Base-by-base conservation (phyloP, 2,888 invertebrate genomes). In the Nomada fucata region DNA sequence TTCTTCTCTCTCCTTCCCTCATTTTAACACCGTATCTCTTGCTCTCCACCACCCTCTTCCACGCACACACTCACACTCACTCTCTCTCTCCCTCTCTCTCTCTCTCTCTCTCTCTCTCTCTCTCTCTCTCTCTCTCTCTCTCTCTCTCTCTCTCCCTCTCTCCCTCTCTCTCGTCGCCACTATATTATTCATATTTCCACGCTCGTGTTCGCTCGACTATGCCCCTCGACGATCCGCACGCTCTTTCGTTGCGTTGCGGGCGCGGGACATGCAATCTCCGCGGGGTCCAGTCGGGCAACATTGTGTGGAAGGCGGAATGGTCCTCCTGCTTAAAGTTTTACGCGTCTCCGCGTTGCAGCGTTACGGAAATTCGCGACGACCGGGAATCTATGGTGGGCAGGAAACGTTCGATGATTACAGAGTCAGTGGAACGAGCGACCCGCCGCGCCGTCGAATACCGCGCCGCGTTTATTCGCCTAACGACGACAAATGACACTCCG, bases 131-230 rank as follows among this genome's bases (percentile, higher is more conserved):
- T 29, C 36, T 29, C 29, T 29, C 29, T 29, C 29, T 29, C 29
- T 7, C 7, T 2, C 29, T 0, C 29, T 0, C 29, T 7, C 7
- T 29, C 29, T 29, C 36, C 5, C 29, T 29, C 29, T 29, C 29
- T 29, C n/a, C n/a, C n/a, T n/a, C n/a, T n/a, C 29, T 36, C 36
- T 36, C 73, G 61, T 83, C 79, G 79, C 81, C 87, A 86, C 90
- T 91, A 90, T 92, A 91, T 91, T 92, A 91, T 92, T 92, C 91
- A 91, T 91, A 92, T 91, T 89, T 91, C 90, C 90, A 90, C 90
- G 88, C 89, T 89, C 88, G 84, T 84, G 83, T 82, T 88, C 84
- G 76, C 69, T 79, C 47, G 85, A 85, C 86, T 88, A 85, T 90
- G 86, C 74, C 82, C 69, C 73, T 82, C 84, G 84, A 73, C 81